Conservation (phyloP, 2,797 vertebrate species). For the Sebastes melanostomus region DNA sequence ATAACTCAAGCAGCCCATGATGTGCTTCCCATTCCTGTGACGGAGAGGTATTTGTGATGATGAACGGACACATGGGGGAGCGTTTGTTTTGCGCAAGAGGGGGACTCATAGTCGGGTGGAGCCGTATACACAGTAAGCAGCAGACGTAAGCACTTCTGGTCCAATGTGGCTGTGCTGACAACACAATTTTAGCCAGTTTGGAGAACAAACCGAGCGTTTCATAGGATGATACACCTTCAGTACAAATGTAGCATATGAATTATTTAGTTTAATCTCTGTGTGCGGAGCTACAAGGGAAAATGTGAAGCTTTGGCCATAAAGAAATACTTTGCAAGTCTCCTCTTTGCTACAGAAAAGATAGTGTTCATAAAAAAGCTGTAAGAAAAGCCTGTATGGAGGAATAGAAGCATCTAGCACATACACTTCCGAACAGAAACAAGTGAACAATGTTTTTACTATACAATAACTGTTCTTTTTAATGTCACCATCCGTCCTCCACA, state of each 20-base stretch:
- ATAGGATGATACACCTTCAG: conserved; percentile 51
- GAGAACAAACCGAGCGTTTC: conserved; percentile 54
- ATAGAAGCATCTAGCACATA: neutral
- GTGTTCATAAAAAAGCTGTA: conserved; percentile 11
- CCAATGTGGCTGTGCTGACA: conserved; percentile 59
- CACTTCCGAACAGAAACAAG: conserved; percentile 1
- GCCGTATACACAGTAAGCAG: conserved; percentile 25
- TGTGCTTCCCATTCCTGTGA: conserved; percentile 46
- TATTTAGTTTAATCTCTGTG: conserved; percentile 63
- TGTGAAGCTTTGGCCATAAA: conserved; percentile 33
- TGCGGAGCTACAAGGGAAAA: conserved; percentile 16
- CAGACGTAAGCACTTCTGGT: conserved; percentile 59
- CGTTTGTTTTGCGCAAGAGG: conserved; percentile 50
- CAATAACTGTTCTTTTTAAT: neutral
- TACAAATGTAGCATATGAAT: conserved; percentile 60
- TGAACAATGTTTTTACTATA: conserved; percentile 8
- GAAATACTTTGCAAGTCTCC: conserved; percentile 8
- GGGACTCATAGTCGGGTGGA: conserved; percentile 20
- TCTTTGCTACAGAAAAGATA: conserved; percentile 17
- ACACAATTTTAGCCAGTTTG: conserved; percentile 55
- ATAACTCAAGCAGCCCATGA: conserved; percentile 55
- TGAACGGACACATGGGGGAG: conserved; percentile 48
- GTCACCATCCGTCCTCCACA: neutral
- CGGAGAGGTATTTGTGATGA: conserved; percentile 58
- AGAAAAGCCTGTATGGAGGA: neutral